Base-by-base conservation (phyloP, 2,888 invertebrate genomes). In the Amaurobius ferox region DNA sequence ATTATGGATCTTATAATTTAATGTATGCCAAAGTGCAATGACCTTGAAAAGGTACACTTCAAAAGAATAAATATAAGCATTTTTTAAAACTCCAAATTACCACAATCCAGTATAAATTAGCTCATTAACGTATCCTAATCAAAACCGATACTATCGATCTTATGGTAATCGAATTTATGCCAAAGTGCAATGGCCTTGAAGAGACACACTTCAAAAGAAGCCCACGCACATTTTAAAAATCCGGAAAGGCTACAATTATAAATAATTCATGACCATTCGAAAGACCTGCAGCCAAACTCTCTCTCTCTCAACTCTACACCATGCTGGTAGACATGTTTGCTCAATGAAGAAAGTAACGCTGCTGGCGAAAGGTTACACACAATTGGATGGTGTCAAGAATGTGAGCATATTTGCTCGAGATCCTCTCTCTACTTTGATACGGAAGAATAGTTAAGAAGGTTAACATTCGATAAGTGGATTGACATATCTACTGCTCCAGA, bases 201-300 rank as follows among this genome's bases (percentile, higher is more conserved):
- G 19, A 3, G 55, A 55, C 55, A 23, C 55, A 23, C 55, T 55
- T 23, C 19, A 55, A 16, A 5, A 23, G 23, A 23, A 23, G 55
- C 81, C 74, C 81, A 73, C 74, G 81, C n/a, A n/a, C 68, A 23
- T 39, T 74, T 73, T 40, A 7, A 61, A 29, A 64, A 30, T 61
- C 61, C 40, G 61, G 67, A 61, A 67, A 68, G 62, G 7, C 3
- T 39, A 26, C 62, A 81, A 74, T 81, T 81, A 81, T 81, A 81
- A 81, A 81, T 81, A 74, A 81, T 81, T 70, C 81, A 81, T 81
- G 81, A 81, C 68, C 74, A 62, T 61, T 55, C 19, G 35, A 35
- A 7, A 5, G 9, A 9, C 35, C 35, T 23, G 23, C 19, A 23
- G 55, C 5, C 23, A 7, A 55, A 16, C 55, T 16, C 23, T 16